Conservation (phyloP, 2,888 invertebrate genomes). For the Lumbricus terrestris region DNA sequence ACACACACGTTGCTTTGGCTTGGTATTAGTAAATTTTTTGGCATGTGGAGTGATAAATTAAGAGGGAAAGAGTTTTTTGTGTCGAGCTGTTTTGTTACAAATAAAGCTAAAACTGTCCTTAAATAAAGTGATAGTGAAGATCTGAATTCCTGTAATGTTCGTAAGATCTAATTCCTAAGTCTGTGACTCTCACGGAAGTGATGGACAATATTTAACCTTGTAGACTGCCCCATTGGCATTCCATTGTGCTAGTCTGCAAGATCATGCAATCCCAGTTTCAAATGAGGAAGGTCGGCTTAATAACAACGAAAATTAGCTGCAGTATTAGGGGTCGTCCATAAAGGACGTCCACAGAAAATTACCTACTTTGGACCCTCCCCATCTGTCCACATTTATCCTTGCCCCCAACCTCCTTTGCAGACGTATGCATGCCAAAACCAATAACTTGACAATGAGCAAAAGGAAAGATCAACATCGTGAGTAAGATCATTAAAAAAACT, state of each 20-base stretch:
- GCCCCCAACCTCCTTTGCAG: too few species aligned
- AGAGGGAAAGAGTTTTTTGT: neutral
- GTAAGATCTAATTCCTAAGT: neutral
- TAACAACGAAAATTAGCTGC: neutral
- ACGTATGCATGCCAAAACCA: too few species aligned
- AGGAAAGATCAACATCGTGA: too few species aligned
- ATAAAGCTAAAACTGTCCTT: neutral
- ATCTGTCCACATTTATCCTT: too few species aligned
- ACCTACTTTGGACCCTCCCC: too few species aligned
- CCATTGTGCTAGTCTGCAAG: neutral
- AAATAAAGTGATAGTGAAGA: neutral
- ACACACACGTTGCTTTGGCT: too few species aligned
- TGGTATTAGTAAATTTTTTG: neutral
- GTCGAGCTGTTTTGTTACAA: neutral
- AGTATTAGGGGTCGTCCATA: too few species aligned
- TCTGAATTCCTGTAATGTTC: neutral
- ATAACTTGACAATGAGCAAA: too few species aligned
- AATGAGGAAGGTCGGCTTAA: neutral
- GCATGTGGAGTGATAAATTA: neutral
- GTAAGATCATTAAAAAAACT: too few species aligned
- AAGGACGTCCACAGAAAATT: too few species aligned
- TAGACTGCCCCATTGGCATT: neutral
- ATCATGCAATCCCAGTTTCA: neutral
- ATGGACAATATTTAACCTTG: too few species aligned
- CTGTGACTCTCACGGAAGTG: neutral